phyloP scores from a whole-genome alignment of 2,888 invertebrate species.

The Yponomeuta evonymella region DNA sequence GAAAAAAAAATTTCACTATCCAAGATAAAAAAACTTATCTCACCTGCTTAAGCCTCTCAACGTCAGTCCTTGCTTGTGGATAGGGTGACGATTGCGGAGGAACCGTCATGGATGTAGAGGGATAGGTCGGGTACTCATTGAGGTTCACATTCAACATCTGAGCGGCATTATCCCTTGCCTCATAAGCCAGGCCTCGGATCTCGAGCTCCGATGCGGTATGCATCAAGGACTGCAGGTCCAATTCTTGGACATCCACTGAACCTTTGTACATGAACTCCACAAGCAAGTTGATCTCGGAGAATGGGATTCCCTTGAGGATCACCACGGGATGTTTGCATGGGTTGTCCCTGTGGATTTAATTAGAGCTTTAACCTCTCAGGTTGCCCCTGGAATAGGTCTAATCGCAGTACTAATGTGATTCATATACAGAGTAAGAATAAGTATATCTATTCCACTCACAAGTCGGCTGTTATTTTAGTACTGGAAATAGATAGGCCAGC shows the following conservation, averaged over 20 bases:
- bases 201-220: constrained; percentile 82
- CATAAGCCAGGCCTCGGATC: constrained; percentile 79
- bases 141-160: constrained; percentile 71
- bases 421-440: no score
- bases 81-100: constrained; percentile 26
- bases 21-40: constrained; percentile 25
- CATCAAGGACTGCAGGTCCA: constrained; percentile 78
- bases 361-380: no score
- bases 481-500: no score
- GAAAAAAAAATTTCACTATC: neutral
- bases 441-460: no score
- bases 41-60: constrained; percentile 68
- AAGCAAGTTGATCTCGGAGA: constrained; percentile 80
- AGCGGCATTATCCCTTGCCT: constrained; percentile 75
- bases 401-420: no score
- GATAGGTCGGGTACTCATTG: constrained; percentile 60
- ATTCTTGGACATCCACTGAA: constrained; percentile 79
- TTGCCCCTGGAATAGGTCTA: no score
- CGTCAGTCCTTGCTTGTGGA: constrained; percentile 60
- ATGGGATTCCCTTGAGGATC: constrained; percentile 80
- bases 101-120: constrained; percentile 39
- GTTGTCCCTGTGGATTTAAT: constrained; percentile 69
- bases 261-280: constrained; percentile 84
- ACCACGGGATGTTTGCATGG: constrained; percentile 84
- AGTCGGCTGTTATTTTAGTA: no score